Conservation (phyloP, 1,140 invertebrate genomes). For the Papilio glaucus region DNA sequence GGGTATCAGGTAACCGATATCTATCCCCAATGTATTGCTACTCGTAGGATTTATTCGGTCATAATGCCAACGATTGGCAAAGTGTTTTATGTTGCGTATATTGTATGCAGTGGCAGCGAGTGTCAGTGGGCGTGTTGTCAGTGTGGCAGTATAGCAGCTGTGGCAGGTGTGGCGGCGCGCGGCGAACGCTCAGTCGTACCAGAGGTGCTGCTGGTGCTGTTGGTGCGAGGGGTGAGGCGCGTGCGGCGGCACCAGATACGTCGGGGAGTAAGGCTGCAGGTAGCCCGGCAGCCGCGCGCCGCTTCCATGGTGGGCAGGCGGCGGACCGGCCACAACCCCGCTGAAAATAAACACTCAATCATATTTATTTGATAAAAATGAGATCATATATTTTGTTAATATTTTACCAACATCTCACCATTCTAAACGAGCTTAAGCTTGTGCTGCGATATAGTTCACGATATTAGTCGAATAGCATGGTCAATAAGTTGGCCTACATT, state of each 20-base stretch:
- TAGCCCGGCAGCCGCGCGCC: constrained; percentile 76
- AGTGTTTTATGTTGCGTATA: not conserved
- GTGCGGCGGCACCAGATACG: constrained; percentile 75
- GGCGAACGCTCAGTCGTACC: constrained; percentile 74
- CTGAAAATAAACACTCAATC: constrained; percentile 39
- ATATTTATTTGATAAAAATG: not conserved
- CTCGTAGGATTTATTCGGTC: too few species aligned
- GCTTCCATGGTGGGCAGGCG: constrained; percentile 75
- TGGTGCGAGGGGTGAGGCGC: constrained; percentile 38
- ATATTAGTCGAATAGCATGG: too few species aligned
- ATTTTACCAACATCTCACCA: too few species aligned
- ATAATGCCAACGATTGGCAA: too few species aligned
- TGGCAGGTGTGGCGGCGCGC: not conserved
- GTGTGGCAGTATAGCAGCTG: not conserved
- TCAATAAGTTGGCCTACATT: too few species aligned
- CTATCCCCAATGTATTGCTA: too few species aligned
- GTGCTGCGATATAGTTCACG: too few species aligned
- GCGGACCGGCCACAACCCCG: constrained; percentile 63
- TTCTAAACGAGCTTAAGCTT: too few species aligned
- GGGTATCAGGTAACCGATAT: not conserved
- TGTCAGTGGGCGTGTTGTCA: not conserved
- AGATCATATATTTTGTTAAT: too few species aligned
- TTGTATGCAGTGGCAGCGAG: not conserved
- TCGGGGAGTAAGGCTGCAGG: constrained; percentile 79
- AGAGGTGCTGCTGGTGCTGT: constrained; percentile 71